phyloP scores from a whole-genome alignment of 2,888 invertebrate genomes.

The Drosophila hamatofila region DNA sequence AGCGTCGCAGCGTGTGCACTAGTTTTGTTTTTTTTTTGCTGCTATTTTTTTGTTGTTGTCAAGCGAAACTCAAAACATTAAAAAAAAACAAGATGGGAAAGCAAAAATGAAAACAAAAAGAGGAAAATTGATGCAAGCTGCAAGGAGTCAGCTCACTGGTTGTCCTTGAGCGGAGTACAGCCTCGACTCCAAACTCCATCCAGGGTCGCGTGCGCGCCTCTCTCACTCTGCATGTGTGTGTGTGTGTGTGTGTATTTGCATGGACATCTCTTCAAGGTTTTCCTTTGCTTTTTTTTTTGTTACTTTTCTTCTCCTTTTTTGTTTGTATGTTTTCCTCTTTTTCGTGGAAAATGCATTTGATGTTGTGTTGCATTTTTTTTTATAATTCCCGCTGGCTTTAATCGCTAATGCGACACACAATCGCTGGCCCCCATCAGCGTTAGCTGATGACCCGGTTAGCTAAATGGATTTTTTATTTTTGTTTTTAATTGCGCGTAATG shows the following conservation, averaged over 20 bases:
- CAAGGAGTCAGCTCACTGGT: conserved; percentile 5
- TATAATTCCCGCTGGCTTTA: conserved; percentile 32
- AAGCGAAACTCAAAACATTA: conserved; percentile 23
- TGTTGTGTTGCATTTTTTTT: conserved; percentile 17
- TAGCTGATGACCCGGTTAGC: conserved; percentile 57
- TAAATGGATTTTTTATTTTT: conserved; percentile 34
- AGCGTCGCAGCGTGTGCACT: conserved; percentile 55
- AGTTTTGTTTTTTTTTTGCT: conserved; percentile 38
- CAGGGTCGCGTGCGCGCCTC: conserved; percentile 6
- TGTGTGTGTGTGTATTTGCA: conserved; percentile 32
- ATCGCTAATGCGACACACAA: conserved; percentile 52
- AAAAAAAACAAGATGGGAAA: background rate
- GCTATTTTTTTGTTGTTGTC: conserved; percentile 28
- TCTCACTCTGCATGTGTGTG: background rate
- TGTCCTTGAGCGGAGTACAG: conserved; percentile 49
- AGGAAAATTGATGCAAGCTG: conserved; percentile 1
- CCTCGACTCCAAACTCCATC: conserved; percentile 51
- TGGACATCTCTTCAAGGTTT: conserved; percentile 56
- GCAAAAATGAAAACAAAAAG: conserved; percentile 4
- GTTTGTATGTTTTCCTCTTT: background rate
- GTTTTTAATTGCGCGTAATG: conserved; percentile 22
- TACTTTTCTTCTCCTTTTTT: background rate
- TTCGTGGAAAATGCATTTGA: conserved; percentile 34
- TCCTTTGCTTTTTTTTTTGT: conserved; percentile 4
- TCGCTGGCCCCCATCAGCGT: conserved; percentile 44